phyloP scores from a whole-genome alignment of 2,888 invertebrate species.

The Volucella bombylans region DNA sequence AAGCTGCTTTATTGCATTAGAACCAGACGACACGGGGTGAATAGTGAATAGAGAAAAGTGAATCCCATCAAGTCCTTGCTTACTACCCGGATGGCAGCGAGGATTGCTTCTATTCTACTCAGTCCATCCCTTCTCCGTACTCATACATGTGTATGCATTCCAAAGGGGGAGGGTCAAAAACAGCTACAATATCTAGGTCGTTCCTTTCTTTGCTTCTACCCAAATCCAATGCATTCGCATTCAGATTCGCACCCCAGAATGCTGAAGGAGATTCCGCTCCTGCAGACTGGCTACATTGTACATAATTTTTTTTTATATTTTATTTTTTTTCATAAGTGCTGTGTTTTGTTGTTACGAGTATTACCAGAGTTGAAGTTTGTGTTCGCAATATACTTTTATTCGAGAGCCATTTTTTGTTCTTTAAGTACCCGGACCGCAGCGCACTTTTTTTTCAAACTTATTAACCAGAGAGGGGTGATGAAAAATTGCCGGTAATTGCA shows the following conservation, averaged over 20 bases:
- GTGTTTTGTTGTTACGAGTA: constrained; percentile 65
- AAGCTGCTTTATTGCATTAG: constrained; percentile 49
- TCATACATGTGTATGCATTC: constrained; percentile 6
- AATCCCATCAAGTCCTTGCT: constrained; percentile 71
- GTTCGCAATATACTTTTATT: constrained; percentile 17
- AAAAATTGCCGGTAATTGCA: constrained; percentile 72
- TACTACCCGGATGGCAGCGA: constrained; percentile 70
- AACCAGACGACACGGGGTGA: constrained; percentile 44
- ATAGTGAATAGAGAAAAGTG: too few species aligned
- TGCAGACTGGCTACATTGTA: constrained; percentile 67
- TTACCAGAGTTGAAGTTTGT: constrained; percentile 69
- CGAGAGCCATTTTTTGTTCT: constrained; percentile 69
- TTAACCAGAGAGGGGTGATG: constrained; percentile 20
- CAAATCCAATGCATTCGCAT: constrained; percentile 25
- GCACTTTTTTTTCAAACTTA: constrained; percentile 25
- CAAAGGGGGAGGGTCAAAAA: constrained; percentile 63
- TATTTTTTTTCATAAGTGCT: constrained; percentile 53
- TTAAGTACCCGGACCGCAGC: constrained; percentile 70
- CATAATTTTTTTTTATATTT: constrained; percentile 35
- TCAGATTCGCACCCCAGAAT: constrained; percentile 49
- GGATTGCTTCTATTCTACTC: constrained; percentile 53
- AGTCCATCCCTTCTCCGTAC: constrained; percentile 4
- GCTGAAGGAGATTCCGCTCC: constrained; percentile 45
- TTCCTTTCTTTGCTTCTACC: constrained; percentile 16
- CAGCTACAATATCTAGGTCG: constrained; percentile 63